Conservation (phyloP, 1,140 invertebrate genomes). For the Pogonus chalceus region DNA sequence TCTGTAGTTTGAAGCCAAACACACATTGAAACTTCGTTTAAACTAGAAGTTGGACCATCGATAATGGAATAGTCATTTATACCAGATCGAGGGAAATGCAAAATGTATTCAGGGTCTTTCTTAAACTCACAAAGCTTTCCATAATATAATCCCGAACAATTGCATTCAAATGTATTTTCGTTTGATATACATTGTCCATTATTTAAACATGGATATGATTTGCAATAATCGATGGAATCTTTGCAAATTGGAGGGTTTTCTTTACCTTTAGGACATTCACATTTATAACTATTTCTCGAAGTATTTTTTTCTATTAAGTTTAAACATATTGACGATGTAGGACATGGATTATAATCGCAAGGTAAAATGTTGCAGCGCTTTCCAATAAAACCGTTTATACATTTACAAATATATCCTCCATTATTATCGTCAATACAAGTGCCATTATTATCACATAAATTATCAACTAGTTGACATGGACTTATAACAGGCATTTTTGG, state of each 20-base stretch:
- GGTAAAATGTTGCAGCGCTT: constrained; percentile 42
- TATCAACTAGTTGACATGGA: constrained; percentile 3
- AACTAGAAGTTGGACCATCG: constrained; percentile 33
- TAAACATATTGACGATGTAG: constrained; percentile 39
- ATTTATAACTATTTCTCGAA: constrained; percentile 35
- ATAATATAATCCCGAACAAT: constrained; percentile 31
- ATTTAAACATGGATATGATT: constrained; percentile 39
- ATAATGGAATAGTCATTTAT: constrained; percentile 43
- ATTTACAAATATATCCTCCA: constrained; percentile 47
- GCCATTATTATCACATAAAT: constrained; percentile 46
- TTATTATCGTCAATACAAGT: constrained; percentile 37
- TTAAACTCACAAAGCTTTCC: constrained; percentile 38
- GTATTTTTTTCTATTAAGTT: constrained; percentile 34
- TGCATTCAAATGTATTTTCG: constrained; percentile 30
- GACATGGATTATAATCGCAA: constrained; percentile 47
- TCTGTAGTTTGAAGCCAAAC: constrained; percentile 58
- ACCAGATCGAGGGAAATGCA: constrained; percentile 43
- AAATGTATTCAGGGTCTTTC: constrained; percentile 37
- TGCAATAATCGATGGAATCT: constrained; percentile 45
- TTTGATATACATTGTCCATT: constrained; percentile 41
- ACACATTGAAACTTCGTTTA: constrained; percentile 45
- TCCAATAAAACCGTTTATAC: constrained; percentile 45
- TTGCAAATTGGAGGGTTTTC: constrained; percentile 35
- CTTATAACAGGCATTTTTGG: background rate
- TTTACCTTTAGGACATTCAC: constrained; percentile 43